phyloP scores from a whole-genome alignment of 1,140 invertebrate species.

The Eurosta solidaginis region DNA sequence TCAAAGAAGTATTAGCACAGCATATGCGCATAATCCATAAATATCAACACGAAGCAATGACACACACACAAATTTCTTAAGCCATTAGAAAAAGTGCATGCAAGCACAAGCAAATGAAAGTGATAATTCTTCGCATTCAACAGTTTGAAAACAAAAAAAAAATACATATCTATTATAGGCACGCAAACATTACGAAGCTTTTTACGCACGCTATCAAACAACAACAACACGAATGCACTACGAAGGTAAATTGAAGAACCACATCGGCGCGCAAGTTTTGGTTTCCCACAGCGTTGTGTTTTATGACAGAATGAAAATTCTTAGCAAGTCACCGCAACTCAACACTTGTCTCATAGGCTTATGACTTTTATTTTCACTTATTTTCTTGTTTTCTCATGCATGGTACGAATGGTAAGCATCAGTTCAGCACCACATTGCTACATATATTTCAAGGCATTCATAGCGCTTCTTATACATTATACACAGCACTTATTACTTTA shows the following conservation, averaged over 20 bases:
- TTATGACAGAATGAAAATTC: not conserved
- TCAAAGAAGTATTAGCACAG: too few species aligned
- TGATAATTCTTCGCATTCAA: conserved; percentile 17
- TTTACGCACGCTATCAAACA: conserved; percentile 1
- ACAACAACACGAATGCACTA: not conserved
- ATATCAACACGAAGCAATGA: not conserved
- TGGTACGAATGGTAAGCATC: too few species aligned
- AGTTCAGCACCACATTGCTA: too few species aligned
- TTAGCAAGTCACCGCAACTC: too few species aligned
- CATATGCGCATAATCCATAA: too few species aligned
- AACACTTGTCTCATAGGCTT: too few species aligned
- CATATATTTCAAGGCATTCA: too few species aligned
- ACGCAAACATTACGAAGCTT: not conserved
- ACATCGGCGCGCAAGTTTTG: not conserved
- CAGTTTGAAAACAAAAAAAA: not conserved
- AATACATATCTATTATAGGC: too few species aligned
- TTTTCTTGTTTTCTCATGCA: too few species aligned
- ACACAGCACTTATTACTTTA: too few species aligned
- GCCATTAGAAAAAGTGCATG: not conserved
- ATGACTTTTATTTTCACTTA: too few species aligned
- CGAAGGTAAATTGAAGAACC: not conserved
- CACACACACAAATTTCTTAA: not conserved
- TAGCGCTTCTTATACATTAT: too few species aligned
- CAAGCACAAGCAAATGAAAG: not conserved
- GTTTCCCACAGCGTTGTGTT: not conserved